Conservation (phyloP, 2,888 invertebrate genomes). For the Acrobasis consociella region DNA sequence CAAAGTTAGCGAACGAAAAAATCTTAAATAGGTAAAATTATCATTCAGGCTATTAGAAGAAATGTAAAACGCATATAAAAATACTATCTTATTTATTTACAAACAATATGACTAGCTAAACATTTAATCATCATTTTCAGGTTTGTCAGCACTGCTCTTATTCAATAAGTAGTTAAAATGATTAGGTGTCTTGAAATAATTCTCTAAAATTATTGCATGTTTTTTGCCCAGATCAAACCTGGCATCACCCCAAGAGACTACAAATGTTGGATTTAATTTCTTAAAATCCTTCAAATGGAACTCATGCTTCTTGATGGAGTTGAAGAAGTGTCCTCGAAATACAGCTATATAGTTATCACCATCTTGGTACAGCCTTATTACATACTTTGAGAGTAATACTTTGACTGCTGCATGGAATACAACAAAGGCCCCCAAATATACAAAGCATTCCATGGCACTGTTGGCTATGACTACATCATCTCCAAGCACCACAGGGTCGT, state of each 20-base stretch:
- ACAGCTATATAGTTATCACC: slow-evolving; percentile 71
- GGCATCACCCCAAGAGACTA: slow-evolving; percentile 69
- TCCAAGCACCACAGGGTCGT: slow-evolving; percentile 60
- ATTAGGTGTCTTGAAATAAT: slow-evolving; percentile 72
- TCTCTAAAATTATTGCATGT: slow-evolving; percentile 66
- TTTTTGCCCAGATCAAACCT: slow-evolving; percentile 65
- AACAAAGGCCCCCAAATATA: slow-evolving; percentile 64
- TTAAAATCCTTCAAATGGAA: slow-evolving; percentile 66
- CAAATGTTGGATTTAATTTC: slow-evolving; percentile 56
- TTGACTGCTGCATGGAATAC: slow-evolving; percentile 62
- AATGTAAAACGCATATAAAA: no score
- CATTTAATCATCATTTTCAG: slow-evolving; percentile 32
- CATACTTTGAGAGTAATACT: slow-evolving; percentile 65
- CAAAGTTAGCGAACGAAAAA: no score
- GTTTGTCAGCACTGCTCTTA: slow-evolving; percentile 45
- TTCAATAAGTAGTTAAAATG: slow-evolving; percentile 62
- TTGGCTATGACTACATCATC: slow-evolving; percentile 66
- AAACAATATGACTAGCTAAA: slow-evolving; percentile 9
- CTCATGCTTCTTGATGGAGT: slow-evolving; percentile 58
- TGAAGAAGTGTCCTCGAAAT: slow-evolving; percentile 61
- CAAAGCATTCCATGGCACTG: slow-evolving; percentile 57
- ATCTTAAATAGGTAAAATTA: no score
- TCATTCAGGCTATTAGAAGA: no score
- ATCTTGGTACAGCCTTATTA: slow-evolving; percentile 66
- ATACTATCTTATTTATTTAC: slow-evolving; percentile 11